Evolutionary conservation across 2,888 invertebrate genomes (phyloP), one percentile per base, ranked within the genome.

Genomic region (Mythimna impura): DNA sequence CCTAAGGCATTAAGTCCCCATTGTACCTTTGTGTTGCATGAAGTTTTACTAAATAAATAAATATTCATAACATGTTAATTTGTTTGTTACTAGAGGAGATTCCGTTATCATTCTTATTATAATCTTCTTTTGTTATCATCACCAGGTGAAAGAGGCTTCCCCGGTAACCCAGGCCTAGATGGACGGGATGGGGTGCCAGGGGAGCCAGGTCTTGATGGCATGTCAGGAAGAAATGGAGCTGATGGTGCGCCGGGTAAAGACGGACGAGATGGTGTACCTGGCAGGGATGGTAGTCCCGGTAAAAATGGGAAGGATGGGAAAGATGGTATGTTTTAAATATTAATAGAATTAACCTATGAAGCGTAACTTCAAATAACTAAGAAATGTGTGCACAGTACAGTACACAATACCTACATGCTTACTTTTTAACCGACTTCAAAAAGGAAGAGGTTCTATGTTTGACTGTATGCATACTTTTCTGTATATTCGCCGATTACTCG

Each of bases 171-270:
- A 0, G 98, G 98, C 0, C 92, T 99, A 2, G 99, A 99, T 88
- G 99, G 99, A 0, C 96, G 98, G 70, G 98, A 99, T 85, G 99
- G 99, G 5, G 97, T 99, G 0, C 99, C 99, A 0, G 99, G 99
- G 0, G 98, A 98, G 88, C 99, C 99, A 0, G 99, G 99, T 0
- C 94, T 99, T 52, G 98, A 98, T 87, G 99, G 99, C 0, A 97
- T 98, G 80, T 98, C 98, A 0, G 98, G 99, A 3, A 96, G 98
- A 70, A 98, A 98, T 78, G 99, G 99, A 0, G 97, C 98, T 25
- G 98, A 98, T 86, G 98, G 98, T 0, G 96, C 97, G 2, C 96
- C 98, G 78, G 99, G 99, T 1, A 96, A 96, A 77, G 97, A 98
- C 0, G 98, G 98, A 0, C 93, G 96, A 7, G 97, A 98, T 83